Evolutionary conservation across 2,113 vertebrate genomes (phyloP), one percentile per base, ranked within the genome.

Genomic region (Zapus hudsonius): DNA sequence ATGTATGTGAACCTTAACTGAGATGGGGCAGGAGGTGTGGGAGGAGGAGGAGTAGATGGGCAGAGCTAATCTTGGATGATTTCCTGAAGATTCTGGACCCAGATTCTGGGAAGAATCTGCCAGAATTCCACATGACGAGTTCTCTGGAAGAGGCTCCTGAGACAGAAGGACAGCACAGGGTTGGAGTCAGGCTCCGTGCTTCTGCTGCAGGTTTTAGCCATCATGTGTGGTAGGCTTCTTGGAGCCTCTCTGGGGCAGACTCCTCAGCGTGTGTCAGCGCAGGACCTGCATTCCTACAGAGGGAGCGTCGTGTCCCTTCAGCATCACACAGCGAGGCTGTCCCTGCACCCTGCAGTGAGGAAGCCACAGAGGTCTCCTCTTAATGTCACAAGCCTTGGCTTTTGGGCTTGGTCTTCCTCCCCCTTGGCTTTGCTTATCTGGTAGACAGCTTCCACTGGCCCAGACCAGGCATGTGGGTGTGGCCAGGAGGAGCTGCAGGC

Each of bases 221-320:
- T n/a, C 64, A 10, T 7, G 3, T 10, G 0, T 17, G 3, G 3
- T 7, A 0, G 25, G 25, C 36, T 47, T 22, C 22, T 2, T 0
- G 38, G 57, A n/a, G n/a, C 23, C 36, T 33, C 9, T 33, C 8
- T 0, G 3, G 16, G 57, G 5, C 55, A 0, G 16, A 33, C 12
- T 20, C 27, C 3, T 1, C 0, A 20, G 23, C 52, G 7, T 0
- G 0, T 29, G 74, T 3, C 8, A 16, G 36, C 75, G 44, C 38
- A 33, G 0, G 19, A 44, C 17, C 61, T n/a, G 31, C 29, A 11
- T 36, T 42, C 55, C 20, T n/a, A 12, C 11, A 25, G 38, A 31
- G 59, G 59, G 59, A 61, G 59, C 59, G 20, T 20, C 23, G 3
- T 7, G 23, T 61, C 59, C 23, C 59, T 25, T 61, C 59, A 82